Percentiles rank a stretch among this genome's conserved stretches.
Conservation (phyloP, 2,888 invertebrate species). For the Physocephala rufipes region DNA sequence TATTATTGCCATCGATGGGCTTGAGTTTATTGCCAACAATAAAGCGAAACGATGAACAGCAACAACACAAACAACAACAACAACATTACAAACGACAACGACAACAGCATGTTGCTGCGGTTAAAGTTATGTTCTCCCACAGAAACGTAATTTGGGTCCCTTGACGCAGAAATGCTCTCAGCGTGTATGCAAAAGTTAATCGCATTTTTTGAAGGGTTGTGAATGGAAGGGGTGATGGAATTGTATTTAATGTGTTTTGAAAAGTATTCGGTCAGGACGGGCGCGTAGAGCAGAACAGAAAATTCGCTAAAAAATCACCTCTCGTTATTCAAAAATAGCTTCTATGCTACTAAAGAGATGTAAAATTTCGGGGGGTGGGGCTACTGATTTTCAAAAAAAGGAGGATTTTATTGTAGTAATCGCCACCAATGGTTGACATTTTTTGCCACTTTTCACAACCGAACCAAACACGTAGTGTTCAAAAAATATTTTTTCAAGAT, state of each 20-base stretch:
- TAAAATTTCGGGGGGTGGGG: too few relatives aligned
- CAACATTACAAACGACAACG: constrained; percentile 20
- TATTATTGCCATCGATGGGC: too few relatives aligned
- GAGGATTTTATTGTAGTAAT: neutral
- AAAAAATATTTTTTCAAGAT: constrained; percentile 12
- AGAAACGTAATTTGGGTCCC: neutral
- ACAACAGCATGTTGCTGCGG: constrained; percentile 26
- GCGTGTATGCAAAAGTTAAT: constrained; percentile 15
- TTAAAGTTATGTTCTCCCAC: constrained; percentile 28
- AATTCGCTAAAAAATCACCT: neutral
- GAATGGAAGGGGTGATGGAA: neutral
- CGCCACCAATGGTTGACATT: constrained; percentile 6
- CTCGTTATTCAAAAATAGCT: neutral
- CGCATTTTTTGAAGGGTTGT: neutral
- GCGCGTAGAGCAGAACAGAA: neutral
- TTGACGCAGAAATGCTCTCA: neutral
- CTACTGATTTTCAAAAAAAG: neutral
- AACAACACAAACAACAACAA: constrained; percentile 5
- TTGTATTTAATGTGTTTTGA: neutral
- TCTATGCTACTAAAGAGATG: neutral
- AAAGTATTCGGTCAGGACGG: neutral
- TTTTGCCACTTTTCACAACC: neutral
- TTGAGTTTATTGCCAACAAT: too few relatives aligned
- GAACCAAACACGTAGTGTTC: neutral
- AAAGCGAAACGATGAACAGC: neutral